Base-by-base conservation (phyloP, 2,113 vertebrate genomes). In the Danionella cerebrum region DNA sequence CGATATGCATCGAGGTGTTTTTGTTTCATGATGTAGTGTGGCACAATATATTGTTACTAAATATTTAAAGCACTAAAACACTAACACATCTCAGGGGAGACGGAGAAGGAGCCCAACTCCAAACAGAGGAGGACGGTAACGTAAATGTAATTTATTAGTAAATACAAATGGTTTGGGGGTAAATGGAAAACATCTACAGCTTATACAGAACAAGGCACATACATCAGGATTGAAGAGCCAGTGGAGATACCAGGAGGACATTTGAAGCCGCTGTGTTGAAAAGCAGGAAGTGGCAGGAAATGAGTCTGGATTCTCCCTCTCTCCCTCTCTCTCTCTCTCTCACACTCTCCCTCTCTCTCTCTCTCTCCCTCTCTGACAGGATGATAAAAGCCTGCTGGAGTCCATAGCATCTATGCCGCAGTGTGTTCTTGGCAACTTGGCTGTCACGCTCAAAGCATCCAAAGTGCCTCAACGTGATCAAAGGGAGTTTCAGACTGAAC, bases 231-330 rank as follows among this genome's bases (percentile, higher is more conserved):
- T 53, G 44, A 65, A 52, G 21, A 65, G 22, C 12, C 27, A 63
- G 27, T 27, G 53, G 39, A 58, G 41, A 69, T 57, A 47, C 41
- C 52, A 22, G 39, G n/a, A 53, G 36, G 44, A 39, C 48, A 71
- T 45, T 54, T 35, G n/a, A 68, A 35, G 48, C 63, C 51, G 48
- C 33, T 35, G 42, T 51, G 33, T 38, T 47, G 71, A 65, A 18
- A 39, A 68, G 38, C 53, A 71, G 68, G 71, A 63, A 72, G 29
- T 47, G 44, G 57, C 48, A 74, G 60, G 72, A 69, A 47, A 69
- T 47, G 51, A 58, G 66, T 62, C 41, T 63, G 47, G 35, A 21
- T 66, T 21, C 13, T 53, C 36, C 22, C 48, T 53, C 48, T 54
- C 33, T 67, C 36, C 27, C 19, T 60, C 36, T 60, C 36, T 42